Base-by-base conservation (phyloP, 2,797 vertebrate genomes). In the Microctenopoma stevenorrisi region DNA sequence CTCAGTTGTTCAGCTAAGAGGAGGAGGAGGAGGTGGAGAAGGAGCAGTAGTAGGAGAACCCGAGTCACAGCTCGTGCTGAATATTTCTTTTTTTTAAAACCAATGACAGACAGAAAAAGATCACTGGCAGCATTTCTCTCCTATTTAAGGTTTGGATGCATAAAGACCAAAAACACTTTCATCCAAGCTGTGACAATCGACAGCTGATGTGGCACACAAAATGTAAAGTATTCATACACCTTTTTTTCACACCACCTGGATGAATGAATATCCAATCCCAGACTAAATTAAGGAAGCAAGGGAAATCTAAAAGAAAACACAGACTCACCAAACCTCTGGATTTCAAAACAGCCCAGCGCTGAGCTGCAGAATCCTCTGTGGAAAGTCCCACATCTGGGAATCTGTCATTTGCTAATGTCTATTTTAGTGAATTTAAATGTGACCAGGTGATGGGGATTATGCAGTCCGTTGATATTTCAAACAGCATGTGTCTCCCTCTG, bases 401-500 rank as follows among this genome's bases (percentile, higher is more conserved):
- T 43, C 54, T 48, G 64, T 78, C 77, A 18, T 13, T 40, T 37
- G 33, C 44, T 64, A 14, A 68, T 70, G 30, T 65, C 75, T 57
- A 30, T 76, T 76, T 64, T 59, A 33, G 47, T 30, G 48, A 22
- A 51, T 43, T 62, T 3, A 35, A 71, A 65, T 47, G 30, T 3
- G 55, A 22, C 57, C n/a, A 2, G 5, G 42, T 7, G 26, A 54
- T 7, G 44, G 11, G 7, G 38, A 42, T 9, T 46, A 8, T 16
- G 76, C 18, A 1, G 54, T 5, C 3, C 13, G n/a, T 4, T 0
- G 18, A 47, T 3, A 0, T 62, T 68, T 58, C 50, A 50, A 66
- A 13, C 3, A 30, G 18, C 46, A 25, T 28, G 60, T 88, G 89
- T 74, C 92, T 85, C 93, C 92, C 89, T 91, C 91, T 93, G 74